A percentile compares a stretch with the other conserved stretches of the same genome.
Evolutionary conservation across 2,888 invertebrate genomes (phyloP).

Genomic region (Aphelenchoides bicaudatus): DNA sequence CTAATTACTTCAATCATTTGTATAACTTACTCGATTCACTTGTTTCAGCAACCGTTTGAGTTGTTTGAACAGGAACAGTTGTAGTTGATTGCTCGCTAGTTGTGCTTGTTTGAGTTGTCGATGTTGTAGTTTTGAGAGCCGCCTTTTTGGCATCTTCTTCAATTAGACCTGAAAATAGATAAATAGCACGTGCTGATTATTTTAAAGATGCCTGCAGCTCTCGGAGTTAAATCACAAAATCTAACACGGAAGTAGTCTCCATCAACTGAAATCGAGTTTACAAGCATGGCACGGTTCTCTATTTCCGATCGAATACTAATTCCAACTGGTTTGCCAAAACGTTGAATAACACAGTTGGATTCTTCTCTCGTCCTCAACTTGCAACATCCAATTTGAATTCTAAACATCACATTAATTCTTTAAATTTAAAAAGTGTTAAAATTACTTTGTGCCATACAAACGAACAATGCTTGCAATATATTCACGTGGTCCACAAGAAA

Average conservation of each 20-base stretch:
- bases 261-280: neutral
- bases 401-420: conserved; percentile 32
- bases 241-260: conserved; percentile 34
- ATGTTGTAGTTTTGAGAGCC: neutral
- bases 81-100: too few relatives aligned
- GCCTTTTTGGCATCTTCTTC: conserved; percentile 8
- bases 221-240: conserved; percentile 56
- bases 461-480: conserved; percentile 59
- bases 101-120: too few relatives aligned
- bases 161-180: conserved; percentile 16
- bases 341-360: conserved; percentile 47
- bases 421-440: conserved; percentile 3
- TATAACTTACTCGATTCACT: neutral
- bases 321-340: conserved; percentile 55
- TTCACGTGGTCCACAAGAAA: conserved; percentile 47
- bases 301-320: conserved; percentile 49
- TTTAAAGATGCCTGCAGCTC: conserved; percentile 39
- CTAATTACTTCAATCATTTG: neutral
- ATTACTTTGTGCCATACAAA: conserved; percentile 50
- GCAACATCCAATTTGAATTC: conserved; percentile 59
- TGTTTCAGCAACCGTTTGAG: neutral
- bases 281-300: conserved; percentile 38
- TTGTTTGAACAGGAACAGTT: neutral
- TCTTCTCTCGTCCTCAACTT: conserved; percentile 52
- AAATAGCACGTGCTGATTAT: neutral